Evolutionary conservation across 1,140 invertebrate species (phyloP).

Genomic region (Drosophila teissieri): DNA sequence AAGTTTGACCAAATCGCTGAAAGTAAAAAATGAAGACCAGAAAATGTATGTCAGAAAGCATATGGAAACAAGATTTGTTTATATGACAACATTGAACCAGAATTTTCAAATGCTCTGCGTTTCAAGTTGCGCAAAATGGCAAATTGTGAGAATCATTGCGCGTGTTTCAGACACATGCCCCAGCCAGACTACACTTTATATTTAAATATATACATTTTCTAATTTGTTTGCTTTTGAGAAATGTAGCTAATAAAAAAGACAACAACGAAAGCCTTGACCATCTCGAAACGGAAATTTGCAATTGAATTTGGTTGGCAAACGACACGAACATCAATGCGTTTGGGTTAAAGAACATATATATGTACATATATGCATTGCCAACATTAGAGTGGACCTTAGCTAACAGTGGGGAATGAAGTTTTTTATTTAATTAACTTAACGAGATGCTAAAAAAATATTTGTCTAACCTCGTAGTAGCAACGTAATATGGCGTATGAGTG

Average conservation of each 20-base stretch:
- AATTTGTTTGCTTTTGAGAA: slow-evolving; percentile 44
- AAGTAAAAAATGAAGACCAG: slow-evolving; percentile 40
- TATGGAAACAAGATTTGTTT: slow-evolving; percentile 45
- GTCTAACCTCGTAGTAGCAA: neutral
- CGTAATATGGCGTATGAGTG: neutral
- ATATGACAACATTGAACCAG: slow-evolving; percentile 56
- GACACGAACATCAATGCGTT: slow-evolving; percentile 56
- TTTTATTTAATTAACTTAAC: neutral
- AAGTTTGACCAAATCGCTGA: slow-evolving; percentile 40
- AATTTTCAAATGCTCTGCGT: slow-evolving; percentile 49
- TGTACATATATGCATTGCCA: slow-evolving; percentile 17
- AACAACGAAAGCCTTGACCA: slow-evolving; percentile 66
- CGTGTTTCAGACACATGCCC: slow-evolving; percentile 52
- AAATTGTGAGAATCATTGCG: slow-evolving; percentile 48
- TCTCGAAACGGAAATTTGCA: slow-evolving; percentile 52
- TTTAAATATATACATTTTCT: slow-evolving; percentile 8
- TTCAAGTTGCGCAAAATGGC: slow-evolving; percentile 60
- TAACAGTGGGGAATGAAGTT: too few relatives aligned
- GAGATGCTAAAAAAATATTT: too few relatives aligned
- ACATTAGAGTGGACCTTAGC: slow-evolving; percentile 1
- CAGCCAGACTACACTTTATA: slow-evolving; percentile 26
- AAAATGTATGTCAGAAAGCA: slow-evolving; percentile 65
- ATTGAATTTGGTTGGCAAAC: slow-evolving; percentile 55
- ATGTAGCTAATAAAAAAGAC: slow-evolving; percentile 56
- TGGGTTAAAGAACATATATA: slow-evolving; percentile 9